These are phyloP conservation scores for Lordiphosa stackelbergi DNA, from an alignment of 1,140 invertebrate species.

Conservation along the genomic window DNA sequence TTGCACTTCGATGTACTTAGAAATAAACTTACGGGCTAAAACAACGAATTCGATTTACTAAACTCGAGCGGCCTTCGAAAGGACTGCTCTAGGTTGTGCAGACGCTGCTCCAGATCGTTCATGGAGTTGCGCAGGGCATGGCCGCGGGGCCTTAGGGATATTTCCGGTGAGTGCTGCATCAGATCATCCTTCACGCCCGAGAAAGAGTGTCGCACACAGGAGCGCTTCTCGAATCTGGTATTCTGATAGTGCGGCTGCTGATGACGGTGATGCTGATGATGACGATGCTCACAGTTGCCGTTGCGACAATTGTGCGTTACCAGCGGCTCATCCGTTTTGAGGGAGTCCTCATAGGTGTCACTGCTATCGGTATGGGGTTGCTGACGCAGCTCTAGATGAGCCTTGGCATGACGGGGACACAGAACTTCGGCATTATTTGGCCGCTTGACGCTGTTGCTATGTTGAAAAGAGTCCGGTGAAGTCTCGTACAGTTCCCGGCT, in stretches of 20 bases:
- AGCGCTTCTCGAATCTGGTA: constrained; percentile 70
- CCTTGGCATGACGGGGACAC: constrained; percentile 67
- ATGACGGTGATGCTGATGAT: constrained; percentile 27
- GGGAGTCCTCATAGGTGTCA: constrained; percentile 83
- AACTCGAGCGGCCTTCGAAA: constrained; percentile 71
- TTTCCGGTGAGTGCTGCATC: constrained; percentile 68
- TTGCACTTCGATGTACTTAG: constrained; percentile 57
- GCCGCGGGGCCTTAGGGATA: constrained; percentile 65
- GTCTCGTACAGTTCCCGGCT: constrained; percentile 80
- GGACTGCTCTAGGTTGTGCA: constrained; percentile 74
- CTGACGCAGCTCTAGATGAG: constrained; percentile 58
- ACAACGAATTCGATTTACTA: constrained; percentile 67
- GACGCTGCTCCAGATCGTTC: constrained; percentile 72
- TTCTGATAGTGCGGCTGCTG: constrained; percentile 63
- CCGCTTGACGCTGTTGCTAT: constrained; percentile 50
- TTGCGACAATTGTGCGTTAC: constrained; percentile 76
- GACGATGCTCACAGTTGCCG: constrained; percentile 80
- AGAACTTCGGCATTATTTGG: constrained; percentile 47
- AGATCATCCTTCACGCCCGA: constrained; percentile 76
- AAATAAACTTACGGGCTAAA: constrained; percentile 48
- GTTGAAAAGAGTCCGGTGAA: constrained; percentile 82
- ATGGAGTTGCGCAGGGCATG: constrained; percentile 72
- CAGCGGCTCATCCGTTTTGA: constrained; percentile 78
- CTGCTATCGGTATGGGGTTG: constrained; percentile 64
- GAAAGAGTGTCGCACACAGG: constrained; percentile 70